Conservation (phyloP, 37 sponge, comb jelly and placozoan genomes). For the Hormiphora californensis region DNA sequence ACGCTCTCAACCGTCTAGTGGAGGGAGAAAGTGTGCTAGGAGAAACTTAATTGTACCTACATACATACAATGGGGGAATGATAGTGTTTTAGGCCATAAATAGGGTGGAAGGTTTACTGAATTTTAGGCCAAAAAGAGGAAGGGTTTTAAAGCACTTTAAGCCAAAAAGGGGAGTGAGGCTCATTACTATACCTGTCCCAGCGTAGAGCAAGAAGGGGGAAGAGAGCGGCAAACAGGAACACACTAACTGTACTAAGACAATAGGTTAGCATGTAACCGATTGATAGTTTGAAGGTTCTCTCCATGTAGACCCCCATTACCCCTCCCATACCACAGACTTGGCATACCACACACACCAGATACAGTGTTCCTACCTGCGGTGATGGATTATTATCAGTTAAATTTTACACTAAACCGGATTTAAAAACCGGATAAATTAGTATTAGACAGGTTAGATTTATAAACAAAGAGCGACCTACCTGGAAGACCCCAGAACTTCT, state of each 20-base stretch:
- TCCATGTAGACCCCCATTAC: not conserved
- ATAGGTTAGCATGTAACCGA: not conserved
- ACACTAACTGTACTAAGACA: not conserved
- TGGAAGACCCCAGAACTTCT: not conserved
- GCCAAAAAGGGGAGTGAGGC: no score
- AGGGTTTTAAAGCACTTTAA: no score
- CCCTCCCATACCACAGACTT: not conserved
- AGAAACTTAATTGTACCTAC: no score
- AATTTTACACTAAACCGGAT: no score
- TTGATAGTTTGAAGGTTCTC: not conserved
- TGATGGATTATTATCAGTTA: not conserved
- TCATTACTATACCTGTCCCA: constrained; percentile 2
- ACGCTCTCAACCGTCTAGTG: not conserved
- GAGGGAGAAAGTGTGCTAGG: no score
- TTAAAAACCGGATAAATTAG: no score
- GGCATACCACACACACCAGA: not conserved
- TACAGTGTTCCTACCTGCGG: not conserved
- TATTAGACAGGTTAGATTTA: not conserved
- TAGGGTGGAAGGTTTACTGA: no score
- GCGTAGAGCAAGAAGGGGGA: not conserved
- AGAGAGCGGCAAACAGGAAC: not conserved
- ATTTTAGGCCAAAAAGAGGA: no score
- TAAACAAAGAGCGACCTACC: not conserved
- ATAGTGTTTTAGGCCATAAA: no score
- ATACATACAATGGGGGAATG: no score